phyloP scores from a whole-genome alignment of 1,140 invertebrate species.

The Venturia canescens region DNA sequence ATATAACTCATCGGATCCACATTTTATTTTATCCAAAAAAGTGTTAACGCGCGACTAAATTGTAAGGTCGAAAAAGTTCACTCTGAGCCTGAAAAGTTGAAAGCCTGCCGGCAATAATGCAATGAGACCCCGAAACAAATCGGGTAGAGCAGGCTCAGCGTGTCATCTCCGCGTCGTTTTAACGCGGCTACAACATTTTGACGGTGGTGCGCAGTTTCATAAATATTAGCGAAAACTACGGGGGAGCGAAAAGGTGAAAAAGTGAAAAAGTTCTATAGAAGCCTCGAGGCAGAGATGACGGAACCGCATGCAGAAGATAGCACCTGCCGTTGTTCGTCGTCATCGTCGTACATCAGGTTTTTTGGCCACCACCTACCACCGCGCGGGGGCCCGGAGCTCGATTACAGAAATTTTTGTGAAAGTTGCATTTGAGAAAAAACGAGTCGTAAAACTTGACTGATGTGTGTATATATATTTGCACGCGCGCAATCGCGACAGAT shows the following conservation, averaged over 20 bases:
- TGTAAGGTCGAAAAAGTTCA: no score
- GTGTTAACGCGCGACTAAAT: no score
- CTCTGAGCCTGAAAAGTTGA: background rate
- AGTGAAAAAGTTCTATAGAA: no score
- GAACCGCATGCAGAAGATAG: background rate
- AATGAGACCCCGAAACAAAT: slow-evolving; percentile 24
- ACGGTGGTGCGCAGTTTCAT: slow-evolving; percentile 39
- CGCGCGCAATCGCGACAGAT: no score
- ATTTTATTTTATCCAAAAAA: no score
- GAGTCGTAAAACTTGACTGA: no score
- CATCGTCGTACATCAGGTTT: no score
- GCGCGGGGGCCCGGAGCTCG: background rate
- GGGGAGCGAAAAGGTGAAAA: slow-evolving; percentile 16
- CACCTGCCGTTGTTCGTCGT: slow-evolving; percentile 15
- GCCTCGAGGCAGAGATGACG: background rate
- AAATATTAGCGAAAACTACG: slow-evolving; percentile 50
- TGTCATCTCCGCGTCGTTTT: background rate
- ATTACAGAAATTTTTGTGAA: background rate
- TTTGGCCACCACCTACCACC: no score
- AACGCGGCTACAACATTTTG: background rate
- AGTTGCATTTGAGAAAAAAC: background rate
- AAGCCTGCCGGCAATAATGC: background rate
- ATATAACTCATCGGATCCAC: no score
- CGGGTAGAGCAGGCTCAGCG: slow-evolving; percentile 23
- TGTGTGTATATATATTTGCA: no score